These are phyloP conservation scores for Gambusia holbrooki DNA, from an alignment of 2,113 vertebrate genomes.

Conservation along the genomic window DNA sequence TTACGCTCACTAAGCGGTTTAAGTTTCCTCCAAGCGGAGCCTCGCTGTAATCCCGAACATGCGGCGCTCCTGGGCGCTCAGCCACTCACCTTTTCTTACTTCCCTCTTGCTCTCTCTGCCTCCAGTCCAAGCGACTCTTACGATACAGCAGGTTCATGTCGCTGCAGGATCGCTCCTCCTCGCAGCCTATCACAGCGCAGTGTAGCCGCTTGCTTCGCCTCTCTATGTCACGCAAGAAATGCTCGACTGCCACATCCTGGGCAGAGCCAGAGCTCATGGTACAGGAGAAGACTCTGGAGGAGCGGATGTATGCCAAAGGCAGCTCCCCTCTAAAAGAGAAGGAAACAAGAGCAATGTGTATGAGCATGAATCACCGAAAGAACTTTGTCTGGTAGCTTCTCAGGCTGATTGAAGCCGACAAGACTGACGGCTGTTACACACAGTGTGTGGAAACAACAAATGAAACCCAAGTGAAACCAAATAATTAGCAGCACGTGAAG, in stretches of 20 bases:
- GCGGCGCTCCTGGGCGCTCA: conserved; percentile 27
- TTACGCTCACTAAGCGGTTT: conserved; percentile 55
- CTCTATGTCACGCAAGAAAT: conserved; percentile 88
- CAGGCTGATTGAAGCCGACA: conserved; percentile 27
- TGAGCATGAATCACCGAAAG: conserved; percentile 47
- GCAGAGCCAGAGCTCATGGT: conserved; percentile 86
- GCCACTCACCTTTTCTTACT: conserved; percentile 81
- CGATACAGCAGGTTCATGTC: conserved; percentile 87
- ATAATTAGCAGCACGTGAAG: conserved; percentile 31
- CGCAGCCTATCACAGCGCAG: conserved; percentile 83
- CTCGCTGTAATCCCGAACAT: conserved; percentile 49
- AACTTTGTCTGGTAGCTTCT: conserved; percentile 25
- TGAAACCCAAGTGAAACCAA: conserved; percentile 42
- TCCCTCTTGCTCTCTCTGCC: conserved; percentile 81
- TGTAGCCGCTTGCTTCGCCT: conserved; percentile 84
- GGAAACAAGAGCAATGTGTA: conserved; percentile 38
- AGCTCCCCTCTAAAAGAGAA: conserved; percentile 66
- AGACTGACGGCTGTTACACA: conserved; percentile 42
- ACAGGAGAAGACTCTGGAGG: conserved; percentile 73
- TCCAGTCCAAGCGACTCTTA: conserved; percentile 85
- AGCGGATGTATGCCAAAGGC: conserved; percentile 43
- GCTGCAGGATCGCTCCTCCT: conserved; percentile 77
- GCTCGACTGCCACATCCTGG: conserved; percentile 87
- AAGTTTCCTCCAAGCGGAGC: conserved; percentile 40
- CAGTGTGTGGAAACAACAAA: conserved; percentile 16